These are phyloP conservation scores for Porites lutea DNA, from an alignment of 64 coral and sea anemone genomes.

Conservation along the genomic window DNA sequence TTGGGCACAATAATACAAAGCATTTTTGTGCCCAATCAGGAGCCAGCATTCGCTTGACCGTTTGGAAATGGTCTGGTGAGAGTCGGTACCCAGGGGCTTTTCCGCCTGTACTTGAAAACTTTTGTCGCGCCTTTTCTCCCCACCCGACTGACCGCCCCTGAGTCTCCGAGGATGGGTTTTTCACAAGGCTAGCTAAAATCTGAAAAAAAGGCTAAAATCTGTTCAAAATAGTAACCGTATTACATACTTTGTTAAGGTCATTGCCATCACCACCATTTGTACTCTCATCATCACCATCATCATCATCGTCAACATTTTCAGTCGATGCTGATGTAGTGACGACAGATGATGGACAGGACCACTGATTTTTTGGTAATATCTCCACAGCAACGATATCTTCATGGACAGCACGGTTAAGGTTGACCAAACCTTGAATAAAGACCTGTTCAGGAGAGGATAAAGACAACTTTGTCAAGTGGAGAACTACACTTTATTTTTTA, in stretches of 20 bases:
- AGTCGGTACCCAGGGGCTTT: too few relatives aligned
- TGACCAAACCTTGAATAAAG: constrained; percentile 92
- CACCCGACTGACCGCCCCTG: too few relatives aligned
- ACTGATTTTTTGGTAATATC: constrained; percentile 77
- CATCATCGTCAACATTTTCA: constrained; percentile 62
- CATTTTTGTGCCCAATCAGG: too few relatives aligned
- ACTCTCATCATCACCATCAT: constrained; percentile 32
- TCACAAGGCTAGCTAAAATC: too few relatives aligned
- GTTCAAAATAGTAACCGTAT: too few relatives aligned
- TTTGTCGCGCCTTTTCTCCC: too few relatives aligned
- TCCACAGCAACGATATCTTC: constrained; percentile 93
- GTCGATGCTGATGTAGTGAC: constrained; percentile 59
- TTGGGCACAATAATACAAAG: too few relatives aligned
- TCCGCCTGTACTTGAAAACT: too few relatives aligned
- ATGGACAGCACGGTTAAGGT: constrained; percentile 95
- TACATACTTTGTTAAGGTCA: background rate
- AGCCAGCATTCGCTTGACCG: too few relatives aligned
- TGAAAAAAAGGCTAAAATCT: too few relatives aligned
- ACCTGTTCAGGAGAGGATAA: constrained; percentile 52
- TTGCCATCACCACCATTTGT: background rate
- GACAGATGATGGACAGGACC: constrained; percentile 88
- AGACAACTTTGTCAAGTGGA: background rate
- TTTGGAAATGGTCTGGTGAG: too few relatives aligned
- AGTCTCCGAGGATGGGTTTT: too few relatives aligned
- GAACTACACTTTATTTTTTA: background rate